Evolutionary conservation across 2,797 vertebrate species (phyloP).

Genomic region (Neolamprologus multifasciatus): DNA sequence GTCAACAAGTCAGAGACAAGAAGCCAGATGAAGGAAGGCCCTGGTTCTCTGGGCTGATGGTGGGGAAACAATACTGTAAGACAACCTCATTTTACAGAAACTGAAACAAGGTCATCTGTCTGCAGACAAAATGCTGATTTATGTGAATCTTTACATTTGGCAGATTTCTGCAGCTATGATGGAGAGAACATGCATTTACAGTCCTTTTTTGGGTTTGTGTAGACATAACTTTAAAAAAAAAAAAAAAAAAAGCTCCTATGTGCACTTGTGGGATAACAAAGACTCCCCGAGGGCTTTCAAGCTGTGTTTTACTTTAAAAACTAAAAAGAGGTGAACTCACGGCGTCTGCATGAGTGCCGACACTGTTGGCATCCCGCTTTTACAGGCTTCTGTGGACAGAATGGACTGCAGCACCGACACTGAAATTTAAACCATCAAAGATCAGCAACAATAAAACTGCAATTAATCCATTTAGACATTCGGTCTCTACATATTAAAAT

Average conservation of each 20-base stretch:
- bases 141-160: not conserved
- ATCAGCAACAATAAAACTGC: not conserved
- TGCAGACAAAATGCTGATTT: not conserved
- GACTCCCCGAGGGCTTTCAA: not conserved
- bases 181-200: not conserved
- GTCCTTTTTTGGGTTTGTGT: not conserved
- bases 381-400: slow-evolving; percentile 91
- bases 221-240: not conserved
- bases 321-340: slow-evolving; percentile 75
- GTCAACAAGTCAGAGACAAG: not conserved
- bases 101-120: not conserved
- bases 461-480: not conserved
- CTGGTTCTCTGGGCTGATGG: not conserved
- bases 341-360: slow-evolving; percentile 87
- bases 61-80: not conserved
- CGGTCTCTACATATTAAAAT: not conserved
- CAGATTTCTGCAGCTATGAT: not conserved
- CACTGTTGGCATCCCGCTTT: slow-evolving; percentile 88
- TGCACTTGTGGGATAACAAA: not conserved
- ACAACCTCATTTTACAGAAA: not conserved
- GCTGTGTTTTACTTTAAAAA: not conserved
- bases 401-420: slow-evolving; percentile 93
- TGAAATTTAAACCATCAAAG: slow-evolving; percentile 38
- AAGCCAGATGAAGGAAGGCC: not conserved
- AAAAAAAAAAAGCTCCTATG: not conserved